A percentile compares a stretch with the other conserved stretches of the same genome.
phyloP scores from a whole-genome alignment of 2,888 invertebrate species.

The Serripes groenlandicus region DNA sequence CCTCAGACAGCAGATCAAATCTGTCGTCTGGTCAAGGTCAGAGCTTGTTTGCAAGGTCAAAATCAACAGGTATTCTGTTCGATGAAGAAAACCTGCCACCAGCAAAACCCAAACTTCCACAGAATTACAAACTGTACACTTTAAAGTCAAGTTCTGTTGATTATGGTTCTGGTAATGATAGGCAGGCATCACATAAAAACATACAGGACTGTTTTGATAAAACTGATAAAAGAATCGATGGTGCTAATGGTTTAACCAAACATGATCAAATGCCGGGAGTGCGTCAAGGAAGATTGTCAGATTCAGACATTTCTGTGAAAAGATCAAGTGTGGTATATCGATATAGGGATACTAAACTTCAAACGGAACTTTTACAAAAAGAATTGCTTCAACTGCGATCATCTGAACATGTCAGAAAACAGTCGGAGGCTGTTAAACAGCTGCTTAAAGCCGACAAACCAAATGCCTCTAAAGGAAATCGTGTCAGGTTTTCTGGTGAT shows the following conservation, averaged over 20 bases:
- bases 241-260: neutral
- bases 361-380: conserved; percentile 49
- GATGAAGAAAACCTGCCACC: conserved; percentile 21
- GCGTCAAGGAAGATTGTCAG: conserved; percentile 18
- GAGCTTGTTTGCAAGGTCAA: neutral
- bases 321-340: conserved; percentile 41
- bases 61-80: neutral
- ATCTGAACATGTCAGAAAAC: conserved; percentile 57
- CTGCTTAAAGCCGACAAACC: neutral
- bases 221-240: neutral
- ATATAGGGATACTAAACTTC: conserved; percentile 53
- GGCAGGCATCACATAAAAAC: neutral
- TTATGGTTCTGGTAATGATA: neutral
- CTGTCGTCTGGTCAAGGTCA: neutral
- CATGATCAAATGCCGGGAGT: conserved; percentile 1
- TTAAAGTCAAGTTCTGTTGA: neutral
- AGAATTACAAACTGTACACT: conserved; percentile 25
- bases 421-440: conserved; percentile 55
- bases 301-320: conserved; percentile 14
- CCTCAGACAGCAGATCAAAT: neutral
- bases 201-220: neutral
- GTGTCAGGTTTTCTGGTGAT: conserved; percentile 19
- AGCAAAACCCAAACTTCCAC: conserved; percentile 45
- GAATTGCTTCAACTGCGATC: conserved; percentile 57
- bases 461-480: conserved; percentile 9